phyloP scores from a whole-genome alignment of 2,888 invertebrate genomes.

The Tanaodytes sp. region DNA sequence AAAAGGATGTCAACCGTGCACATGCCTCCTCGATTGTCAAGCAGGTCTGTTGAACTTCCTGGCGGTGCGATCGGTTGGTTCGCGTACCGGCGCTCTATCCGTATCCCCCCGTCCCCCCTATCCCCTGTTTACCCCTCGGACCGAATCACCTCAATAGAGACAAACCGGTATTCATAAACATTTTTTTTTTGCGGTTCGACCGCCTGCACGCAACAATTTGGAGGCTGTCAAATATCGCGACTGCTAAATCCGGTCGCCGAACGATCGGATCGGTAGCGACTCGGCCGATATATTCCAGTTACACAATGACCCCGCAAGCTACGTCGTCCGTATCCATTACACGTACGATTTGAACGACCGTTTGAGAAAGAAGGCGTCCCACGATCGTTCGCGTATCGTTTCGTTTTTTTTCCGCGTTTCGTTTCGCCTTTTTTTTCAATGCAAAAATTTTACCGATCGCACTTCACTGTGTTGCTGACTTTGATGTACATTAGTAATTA shows the following conservation, averaged over 20 bases:
- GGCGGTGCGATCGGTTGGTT: conserved; percentile 42
- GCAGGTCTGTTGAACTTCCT: conserved; percentile 65
- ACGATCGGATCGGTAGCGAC: conserved; percentile 46
- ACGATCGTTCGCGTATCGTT: background rate
- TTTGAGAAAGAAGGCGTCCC: conserved; percentile 27
- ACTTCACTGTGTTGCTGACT: no score
- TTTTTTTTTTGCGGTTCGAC: conserved; percentile 59
- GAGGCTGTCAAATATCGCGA: conserved; percentile 64
- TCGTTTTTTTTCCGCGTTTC: background rate
- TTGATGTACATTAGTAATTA: no score
- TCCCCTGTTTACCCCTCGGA: no score
- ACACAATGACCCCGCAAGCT: conserved; percentile 38
- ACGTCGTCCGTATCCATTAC: conserved; percentile 45
- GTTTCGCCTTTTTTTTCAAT: background rate
- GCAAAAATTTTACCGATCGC: no score
- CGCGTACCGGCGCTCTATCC: conserved; percentile 34
- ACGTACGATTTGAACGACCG: conserved; percentile 33
- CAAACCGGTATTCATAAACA: conserved; percentile 55
- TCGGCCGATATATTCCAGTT: conserved; percentile 41
- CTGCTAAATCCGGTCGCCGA: conserved; percentile 64
- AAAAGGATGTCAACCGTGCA: conserved; percentile 63
- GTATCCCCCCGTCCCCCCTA: conserved; percentile 23
- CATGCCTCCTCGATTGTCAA: conserved; percentile 55
- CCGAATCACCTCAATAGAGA: conserved; percentile 48
- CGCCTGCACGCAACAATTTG: conserved; percentile 59